These are phyloP conservation scores for Drosophila mauritiana DNA, from an alignment of 1,140 invertebrate species.

Conservation along the genomic window DNA sequence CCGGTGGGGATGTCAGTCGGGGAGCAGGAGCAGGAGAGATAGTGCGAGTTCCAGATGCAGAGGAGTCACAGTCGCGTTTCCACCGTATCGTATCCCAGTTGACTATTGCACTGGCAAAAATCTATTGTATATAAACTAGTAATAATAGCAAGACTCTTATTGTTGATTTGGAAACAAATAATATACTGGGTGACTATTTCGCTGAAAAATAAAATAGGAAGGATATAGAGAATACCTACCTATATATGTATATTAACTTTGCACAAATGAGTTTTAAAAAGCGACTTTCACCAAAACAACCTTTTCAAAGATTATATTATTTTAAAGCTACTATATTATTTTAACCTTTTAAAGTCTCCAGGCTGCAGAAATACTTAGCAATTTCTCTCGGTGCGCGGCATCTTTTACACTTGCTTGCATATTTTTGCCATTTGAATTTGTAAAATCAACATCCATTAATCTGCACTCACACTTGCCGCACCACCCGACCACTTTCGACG, in stretches of 20 bases:
- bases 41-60: slow-evolving; percentile 7
- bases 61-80: slow-evolving; percentile 19
- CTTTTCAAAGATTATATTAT: too few relatives aligned
- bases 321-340: too few relatives aligned
- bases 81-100: slow-evolving; percentile 17
- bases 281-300: too few relatives aligned
- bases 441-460: slow-evolving; percentile 84
- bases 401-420: slow-evolving; percentile 81
- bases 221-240: too few relatives aligned
- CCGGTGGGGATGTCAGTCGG: background rate
- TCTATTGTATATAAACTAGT: background rate
- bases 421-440: slow-evolving; percentile 84
- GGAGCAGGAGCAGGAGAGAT: slow-evolving; percentile 1
- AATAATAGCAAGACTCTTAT: background rate
- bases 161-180: background rate
- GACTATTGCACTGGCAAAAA: slow-evolving; percentile 8
- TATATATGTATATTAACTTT: too few relatives aligned
- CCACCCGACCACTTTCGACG: slow-evolving; percentile 24
- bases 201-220: too few relatives aligned
- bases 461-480: slow-evolving; percentile 59
- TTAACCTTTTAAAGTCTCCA: too few relatives aligned
- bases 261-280: too few relatives aligned
- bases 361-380: background rate
- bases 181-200: background rate
- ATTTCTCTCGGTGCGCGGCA: slow-evolving; percentile 51